Percentiles rank a stretch among this genome's conserved stretches.
These are phyloP conservation scores for Papilio polyxenes DNA, from an alignment of 1,140 invertebrate genomes.

Conservation along the genomic window DNA sequence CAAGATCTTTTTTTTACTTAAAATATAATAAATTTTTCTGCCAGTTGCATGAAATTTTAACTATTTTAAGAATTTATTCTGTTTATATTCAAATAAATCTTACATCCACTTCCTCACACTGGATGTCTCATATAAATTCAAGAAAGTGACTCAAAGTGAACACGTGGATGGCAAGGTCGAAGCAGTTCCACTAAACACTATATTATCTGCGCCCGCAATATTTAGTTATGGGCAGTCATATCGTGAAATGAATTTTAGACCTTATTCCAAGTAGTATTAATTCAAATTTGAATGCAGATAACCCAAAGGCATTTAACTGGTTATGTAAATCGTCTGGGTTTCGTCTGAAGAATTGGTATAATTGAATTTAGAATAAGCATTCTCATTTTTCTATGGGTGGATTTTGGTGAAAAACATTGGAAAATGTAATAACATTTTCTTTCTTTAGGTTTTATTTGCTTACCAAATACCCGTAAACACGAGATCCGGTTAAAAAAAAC, in stretches of 20 bases:
- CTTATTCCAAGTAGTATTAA: background rate
- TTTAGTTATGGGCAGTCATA: conserved; percentile 4
- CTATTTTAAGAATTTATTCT: background rate
- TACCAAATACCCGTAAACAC: background rate
- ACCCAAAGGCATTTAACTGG: conserved; percentile 20
- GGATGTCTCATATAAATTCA: conserved; percentile 30
- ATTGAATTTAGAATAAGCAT: conserved; percentile 6
- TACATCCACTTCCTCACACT: background rate
- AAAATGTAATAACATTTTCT: background rate
- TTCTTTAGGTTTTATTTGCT: background rate
- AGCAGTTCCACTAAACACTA: conserved; percentile 10
- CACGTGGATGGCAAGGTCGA: conserved; percentile 63
- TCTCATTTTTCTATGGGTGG: background rate
- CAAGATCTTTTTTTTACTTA: background rate
- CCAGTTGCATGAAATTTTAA: background rate
- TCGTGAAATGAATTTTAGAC: background rate
- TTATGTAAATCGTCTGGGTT: conserved; percentile 57
- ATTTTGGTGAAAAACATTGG: background rate
- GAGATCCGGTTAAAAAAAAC: too few species aligned
- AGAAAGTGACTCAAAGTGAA: conserved; percentile 43
- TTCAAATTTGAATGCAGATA: background rate
- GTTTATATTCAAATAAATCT: background rate
- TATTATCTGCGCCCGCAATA: conserved; percentile 21
- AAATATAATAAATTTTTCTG: background rate
- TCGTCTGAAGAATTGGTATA: conserved; percentile 41